A percentile compares a stretch with the other conserved stretches of the same genome.
These are phyloP conservation scores for Dryoscopus gambensis DNA, from an alignment of 2,113 vertebrate genomes.

Conservation along the genomic window DNA sequence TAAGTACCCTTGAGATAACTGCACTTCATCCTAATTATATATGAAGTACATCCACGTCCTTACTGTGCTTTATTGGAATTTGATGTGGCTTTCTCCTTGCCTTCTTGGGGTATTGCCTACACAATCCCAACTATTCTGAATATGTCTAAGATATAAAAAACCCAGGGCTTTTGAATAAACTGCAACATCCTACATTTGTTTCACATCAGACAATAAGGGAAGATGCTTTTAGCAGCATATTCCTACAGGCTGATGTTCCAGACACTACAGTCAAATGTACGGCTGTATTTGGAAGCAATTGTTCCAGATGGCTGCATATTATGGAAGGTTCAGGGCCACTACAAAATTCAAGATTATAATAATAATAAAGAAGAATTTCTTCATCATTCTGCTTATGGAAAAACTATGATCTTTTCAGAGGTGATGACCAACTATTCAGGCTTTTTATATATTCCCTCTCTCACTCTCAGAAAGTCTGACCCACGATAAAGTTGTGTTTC, in stretches of 20 bases:
- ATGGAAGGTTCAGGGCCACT: background rate
- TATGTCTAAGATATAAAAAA: background rate
- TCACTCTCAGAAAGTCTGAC: background rate
- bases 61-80: background rate
- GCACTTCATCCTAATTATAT: conserved; percentile 47
- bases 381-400: conserved; percentile 14
- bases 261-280: conserved; percentile 57
- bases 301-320: conserved; percentile 8
- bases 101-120: background rate
- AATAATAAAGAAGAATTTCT: background rate
- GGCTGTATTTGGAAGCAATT: conserved; percentile 48
- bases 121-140: background rate
- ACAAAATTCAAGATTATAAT: conserved; percentile 9
- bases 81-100: background rate
- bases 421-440: conserved; percentile 36
- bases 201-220: conserved; percentile 55
- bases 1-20: conserved; percentile 35
- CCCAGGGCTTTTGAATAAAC: conserved; percentile 8
- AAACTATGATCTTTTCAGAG: conserved; percentile 8
- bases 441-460: background rate
- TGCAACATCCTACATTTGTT: conserved; percentile 35
- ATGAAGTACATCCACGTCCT: background rate
- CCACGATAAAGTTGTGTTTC: background rate
- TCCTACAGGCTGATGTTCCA: conserved; percentile 39
- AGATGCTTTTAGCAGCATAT: conserved; percentile 46